Evolutionary conservation across 2,797 vertebrate species (phyloP), one percentile per base, ranked within the genome.

Genomic region (Parotocinclus haroldoi): DNA sequence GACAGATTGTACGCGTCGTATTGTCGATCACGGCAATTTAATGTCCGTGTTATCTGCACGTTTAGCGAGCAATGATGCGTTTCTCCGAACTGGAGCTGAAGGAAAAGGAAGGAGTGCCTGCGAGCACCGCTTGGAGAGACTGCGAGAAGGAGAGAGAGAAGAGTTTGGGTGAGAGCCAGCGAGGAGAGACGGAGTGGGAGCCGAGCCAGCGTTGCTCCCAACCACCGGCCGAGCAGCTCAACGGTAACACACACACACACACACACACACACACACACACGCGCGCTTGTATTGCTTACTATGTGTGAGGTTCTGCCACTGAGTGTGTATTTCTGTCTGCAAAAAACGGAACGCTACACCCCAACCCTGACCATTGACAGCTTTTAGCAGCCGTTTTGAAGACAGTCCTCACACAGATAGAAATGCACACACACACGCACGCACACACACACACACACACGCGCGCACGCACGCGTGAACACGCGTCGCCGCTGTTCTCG

Each of bases 71-170:
- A 83, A 99, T 98, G 96, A 96, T 99, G 93, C 96, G 96, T 87
- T 99, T 99, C 93, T 99, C 96, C 74, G 96, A 99, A 91, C 91
- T 99, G 90, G 96, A 99, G 91, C 95, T 98, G 93, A 98, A 96
- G 91, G 94, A 96, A 85, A 94, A 93, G 91, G 96, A 96, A 92
- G 91, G 87, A 71, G 64, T 78, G 79, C 85, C 90, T 82, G 82
- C 93, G 89, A 62, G 58, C 38, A 52, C 68, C 7, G 67, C 87
- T 84, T 66, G 53, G 53, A 57, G 63, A 57, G 63, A 66, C 19
- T 13, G 14, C 19, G 81, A 83, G 87, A 85, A 76, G 90, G 90
- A 78, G 63, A 19, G 72, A 74, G 73, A 74, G 64, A 73, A 71
- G 73, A 84, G 85, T 81, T 79, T 89, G 88, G 88, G 86, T 61